Evolutionary conservation across 2,797 vertebrate species (phyloP).

Genomic region (Luscinia luscinia): DNA sequence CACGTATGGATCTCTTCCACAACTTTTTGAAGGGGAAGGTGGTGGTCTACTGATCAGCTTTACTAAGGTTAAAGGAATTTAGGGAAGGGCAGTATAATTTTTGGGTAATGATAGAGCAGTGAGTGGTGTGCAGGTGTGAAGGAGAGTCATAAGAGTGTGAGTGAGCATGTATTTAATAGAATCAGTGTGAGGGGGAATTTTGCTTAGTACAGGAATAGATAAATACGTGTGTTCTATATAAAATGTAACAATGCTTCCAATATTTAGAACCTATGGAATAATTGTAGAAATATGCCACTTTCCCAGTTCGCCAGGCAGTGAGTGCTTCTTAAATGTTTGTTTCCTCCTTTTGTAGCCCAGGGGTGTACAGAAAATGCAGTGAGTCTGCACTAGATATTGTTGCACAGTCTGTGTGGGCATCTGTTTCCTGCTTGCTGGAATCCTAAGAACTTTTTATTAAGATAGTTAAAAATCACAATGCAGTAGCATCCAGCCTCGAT

Average conservation of each 20-base stretch:
- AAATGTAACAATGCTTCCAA: neutral
- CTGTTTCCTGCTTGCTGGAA: neutral
- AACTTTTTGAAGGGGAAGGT: neutral
- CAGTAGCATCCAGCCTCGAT: neutral
- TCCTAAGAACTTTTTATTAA: neutral
- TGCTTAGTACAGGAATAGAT: neutral
- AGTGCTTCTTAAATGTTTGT: neutral
- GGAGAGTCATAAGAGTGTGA: fast-evolving
- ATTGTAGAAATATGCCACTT: neutral
- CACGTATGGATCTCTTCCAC: neutral
- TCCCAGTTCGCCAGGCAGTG: neutral
- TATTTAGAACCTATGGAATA: neutral
- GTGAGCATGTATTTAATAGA: neutral
- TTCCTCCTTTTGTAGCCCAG: neutral
- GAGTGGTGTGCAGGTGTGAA: neutral
- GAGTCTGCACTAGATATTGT: neutral
- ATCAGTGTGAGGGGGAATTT: fast-evolving
- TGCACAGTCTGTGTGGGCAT: neutral
- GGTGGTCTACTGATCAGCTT: neutral
- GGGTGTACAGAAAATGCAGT: neutral
- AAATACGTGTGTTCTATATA: neutral
- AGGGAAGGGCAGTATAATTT: neutral
- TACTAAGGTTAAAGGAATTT: neutral
- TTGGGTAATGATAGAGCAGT: neutral
- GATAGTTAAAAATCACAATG: neutral